These are phyloP conservation scores for Hippopotamyrus pictus DNA, from an alignment of 2,797 vertebrate species.

Conservation along the genomic window DNA sequence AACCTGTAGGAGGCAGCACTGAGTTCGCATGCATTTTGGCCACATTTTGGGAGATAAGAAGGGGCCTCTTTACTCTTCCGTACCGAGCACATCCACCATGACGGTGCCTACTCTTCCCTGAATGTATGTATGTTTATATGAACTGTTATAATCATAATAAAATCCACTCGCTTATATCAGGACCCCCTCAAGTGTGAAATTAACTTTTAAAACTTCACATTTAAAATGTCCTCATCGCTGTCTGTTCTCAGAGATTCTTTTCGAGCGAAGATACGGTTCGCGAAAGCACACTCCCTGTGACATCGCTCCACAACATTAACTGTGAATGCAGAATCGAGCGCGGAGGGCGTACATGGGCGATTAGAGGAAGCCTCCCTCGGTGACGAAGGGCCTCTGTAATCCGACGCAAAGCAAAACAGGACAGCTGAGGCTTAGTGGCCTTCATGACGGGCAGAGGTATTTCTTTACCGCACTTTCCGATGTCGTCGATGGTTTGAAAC, in stretches of 20 bases:
- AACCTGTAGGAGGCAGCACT: background rate
- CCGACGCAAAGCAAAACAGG: background rate
- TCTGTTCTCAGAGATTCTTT: background rate
- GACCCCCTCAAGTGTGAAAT: slow-evolving; percentile 2
- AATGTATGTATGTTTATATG: background rate
- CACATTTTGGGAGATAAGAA: background rate
- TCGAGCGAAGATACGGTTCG: background rate
- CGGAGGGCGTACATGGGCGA: background rate
- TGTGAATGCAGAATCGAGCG: background rate
- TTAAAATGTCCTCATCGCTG: background rate
- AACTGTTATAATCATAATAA: slow-evolving; percentile 1
- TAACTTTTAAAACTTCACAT: background rate
- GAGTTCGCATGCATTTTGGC: background rate
- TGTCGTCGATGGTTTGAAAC: background rate
- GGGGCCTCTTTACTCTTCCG: background rate
- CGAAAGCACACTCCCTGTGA: background rate
- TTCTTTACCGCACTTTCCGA: background rate
- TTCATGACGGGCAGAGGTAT: background rate
- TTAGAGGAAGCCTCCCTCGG: background rate
- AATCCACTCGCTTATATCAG: background rate
- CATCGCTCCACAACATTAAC: background rate
- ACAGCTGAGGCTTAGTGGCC: background rate
- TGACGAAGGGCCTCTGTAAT: background rate
- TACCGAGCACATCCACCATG: background rate
- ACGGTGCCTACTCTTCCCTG: background rate